Conservation (phyloP, 2,113 vertebrate genomes). For the Rhodinocichla rosea region DNA sequence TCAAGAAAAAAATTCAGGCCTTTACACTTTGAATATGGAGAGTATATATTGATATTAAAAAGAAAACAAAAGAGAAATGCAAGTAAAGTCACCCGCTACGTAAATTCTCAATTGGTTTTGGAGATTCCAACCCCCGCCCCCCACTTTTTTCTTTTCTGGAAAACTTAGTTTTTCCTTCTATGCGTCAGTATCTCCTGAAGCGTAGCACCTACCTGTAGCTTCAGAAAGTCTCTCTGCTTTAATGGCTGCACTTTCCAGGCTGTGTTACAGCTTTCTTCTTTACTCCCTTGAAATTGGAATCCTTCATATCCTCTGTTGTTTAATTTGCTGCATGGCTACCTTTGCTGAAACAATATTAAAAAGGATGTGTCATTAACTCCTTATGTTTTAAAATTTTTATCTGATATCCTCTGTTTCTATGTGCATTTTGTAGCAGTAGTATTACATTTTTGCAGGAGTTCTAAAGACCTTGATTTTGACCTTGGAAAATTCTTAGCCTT, state of each 20-base stretch:
- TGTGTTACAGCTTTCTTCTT: background rate
- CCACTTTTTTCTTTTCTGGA: background rate
- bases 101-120: background rate
- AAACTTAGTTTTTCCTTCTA: background rate
- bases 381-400: background rate
- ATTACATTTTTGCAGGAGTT: background rate
- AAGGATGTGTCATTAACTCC: accelerated
- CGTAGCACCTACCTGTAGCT: background rate
- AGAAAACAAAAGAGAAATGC: background rate
- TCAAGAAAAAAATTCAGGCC: background rate
- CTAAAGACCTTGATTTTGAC: background rate
- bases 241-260: background rate
- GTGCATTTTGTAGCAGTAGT: background rate
- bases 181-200: background rate
- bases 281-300: background rate
- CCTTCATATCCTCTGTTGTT: background rate
- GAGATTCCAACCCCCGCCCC: accelerated
- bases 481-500: background rate
- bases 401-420: background rate
- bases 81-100: background rate
- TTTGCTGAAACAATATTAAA: background rate
- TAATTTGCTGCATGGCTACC: background rate
- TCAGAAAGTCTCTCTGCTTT: background rate
- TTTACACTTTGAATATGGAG: background rate
- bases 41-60: background rate